Conservation (phyloP, 2,797 vertebrate species). For the Phoeniculus purpureus region DNA sequence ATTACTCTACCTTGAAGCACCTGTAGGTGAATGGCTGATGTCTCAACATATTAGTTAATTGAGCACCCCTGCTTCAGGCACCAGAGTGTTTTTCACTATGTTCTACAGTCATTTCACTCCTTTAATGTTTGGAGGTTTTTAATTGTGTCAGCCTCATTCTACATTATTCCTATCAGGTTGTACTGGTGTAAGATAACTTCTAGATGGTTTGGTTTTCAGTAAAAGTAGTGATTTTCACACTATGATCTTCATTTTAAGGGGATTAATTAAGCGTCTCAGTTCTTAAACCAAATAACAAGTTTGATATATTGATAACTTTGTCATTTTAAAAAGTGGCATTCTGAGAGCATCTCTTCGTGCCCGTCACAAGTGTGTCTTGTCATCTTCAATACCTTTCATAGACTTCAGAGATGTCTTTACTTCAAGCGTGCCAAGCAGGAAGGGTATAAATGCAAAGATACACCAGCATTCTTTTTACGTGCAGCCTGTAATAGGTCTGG, state of each 20-base stretch:
- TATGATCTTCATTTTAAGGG: neutral
- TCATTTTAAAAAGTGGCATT: neutral
- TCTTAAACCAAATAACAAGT: neutral
- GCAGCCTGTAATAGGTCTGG: neutral
- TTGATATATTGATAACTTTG: neutral
- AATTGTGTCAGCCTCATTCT: neutral
- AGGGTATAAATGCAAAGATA: neutral
- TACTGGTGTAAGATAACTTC: neutral
- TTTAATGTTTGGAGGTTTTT: neutral
- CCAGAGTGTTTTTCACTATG: neutral
- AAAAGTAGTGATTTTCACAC: neutral
- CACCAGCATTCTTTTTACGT: neutral
- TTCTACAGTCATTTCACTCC: neutral
- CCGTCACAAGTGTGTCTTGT: neutral
- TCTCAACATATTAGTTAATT: neutral
- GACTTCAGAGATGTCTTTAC: neutral
- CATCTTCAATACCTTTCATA: neutral
- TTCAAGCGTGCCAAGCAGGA: neutral
- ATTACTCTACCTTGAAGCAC: neutral
- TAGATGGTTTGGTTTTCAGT: neutral
- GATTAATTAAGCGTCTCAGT: neutral
- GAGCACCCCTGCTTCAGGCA: neutral
- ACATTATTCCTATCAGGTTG: neutral
- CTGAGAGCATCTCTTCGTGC: neutral
- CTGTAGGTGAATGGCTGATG: neutral